Evolutionary conservation across 2,797 vertebrate genomes (phyloP), one percentile per base, ranked within the genome.

Genomic region (Heteromormyrus szaboi): DNA sequence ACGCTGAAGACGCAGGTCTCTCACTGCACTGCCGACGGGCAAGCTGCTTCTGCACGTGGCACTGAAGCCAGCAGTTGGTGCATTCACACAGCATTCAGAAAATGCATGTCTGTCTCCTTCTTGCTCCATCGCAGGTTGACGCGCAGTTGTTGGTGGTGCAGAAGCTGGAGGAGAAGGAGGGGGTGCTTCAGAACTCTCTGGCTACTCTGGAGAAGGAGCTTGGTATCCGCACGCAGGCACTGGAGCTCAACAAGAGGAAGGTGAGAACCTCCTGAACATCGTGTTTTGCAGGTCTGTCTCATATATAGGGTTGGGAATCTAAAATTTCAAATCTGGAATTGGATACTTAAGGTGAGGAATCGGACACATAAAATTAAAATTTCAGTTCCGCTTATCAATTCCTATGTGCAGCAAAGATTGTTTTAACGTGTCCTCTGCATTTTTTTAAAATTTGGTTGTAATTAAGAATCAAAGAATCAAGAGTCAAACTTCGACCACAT

Each of bases 181-280:
- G 97, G 1, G 93, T 98, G n/a, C 93, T 98, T 1, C 98, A 98
- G 94, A 96, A 95, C 91, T 96, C 96, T 0, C 91, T 98, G 5
- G 96, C 96, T 0, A 89, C 96, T 0, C 94, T 98, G 90, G 98
- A 98, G 89, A 98, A 98, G 91, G 98, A 98, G 92, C 93, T 98
- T 87, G 92, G 96, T 0, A 92, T 97, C 87, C 96, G 98, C 22
- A 97, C 96, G 68, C 98, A 99, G 92, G 96, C 96, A 0, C 93
- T 98, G 76, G 98, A 99, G 85, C 96, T 98, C 89, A 97, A 98
- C 93, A 99, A 98, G 94, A 96, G 97, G 91, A 98, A 98, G 97
- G 97, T 97, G 92, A 95, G 92, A 51, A 8, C 41, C 33, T 6
- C 25, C 37, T 2, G 1, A 17, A 41, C 68, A 41, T 76, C 33